Conservation (phyloP, 2,888 invertebrate genomes). For the Beris morrisii region DNA sequence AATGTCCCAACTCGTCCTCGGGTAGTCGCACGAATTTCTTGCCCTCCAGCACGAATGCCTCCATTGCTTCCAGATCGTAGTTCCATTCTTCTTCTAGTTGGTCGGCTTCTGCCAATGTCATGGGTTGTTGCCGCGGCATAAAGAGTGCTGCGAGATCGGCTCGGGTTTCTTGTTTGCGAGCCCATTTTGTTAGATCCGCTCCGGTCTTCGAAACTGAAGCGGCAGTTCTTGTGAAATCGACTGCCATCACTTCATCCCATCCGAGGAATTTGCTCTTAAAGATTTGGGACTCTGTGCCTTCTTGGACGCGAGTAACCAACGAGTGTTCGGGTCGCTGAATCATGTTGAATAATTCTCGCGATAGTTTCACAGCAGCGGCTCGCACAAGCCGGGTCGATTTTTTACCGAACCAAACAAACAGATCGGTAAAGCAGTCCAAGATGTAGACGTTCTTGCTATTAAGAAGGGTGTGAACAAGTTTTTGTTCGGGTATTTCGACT, state of each 20-base stretch:
- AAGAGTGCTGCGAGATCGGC: conserved; percentile 95
- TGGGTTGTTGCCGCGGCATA: conserved; percentile 88
- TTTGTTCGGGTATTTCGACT: conserved; percentile 75
- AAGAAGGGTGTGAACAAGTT: conserved; percentile 75
- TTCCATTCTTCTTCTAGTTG: conserved; percentile 96
- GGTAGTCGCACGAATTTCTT: conserved; percentile 96
- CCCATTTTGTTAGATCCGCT: conserved; percentile 92
- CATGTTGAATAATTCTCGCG: conserved; percentile 95
- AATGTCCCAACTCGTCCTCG: conserved; percentile 87
- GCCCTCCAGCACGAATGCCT: conserved; percentile 94
- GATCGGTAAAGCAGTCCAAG: conserved; percentile 89
- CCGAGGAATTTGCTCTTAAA: conserved; percentile 96
- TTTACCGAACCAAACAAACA: conserved; percentile 98
- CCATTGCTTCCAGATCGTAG: conserved; percentile 97
- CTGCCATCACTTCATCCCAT: conserved; percentile 99
- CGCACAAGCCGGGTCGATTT: conserved; percentile 94
- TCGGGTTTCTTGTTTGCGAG: conserved; percentile 83
- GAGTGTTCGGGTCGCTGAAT: conserved; percentile 86
- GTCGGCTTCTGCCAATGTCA: conserved; percentile 81
- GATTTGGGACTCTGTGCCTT: conserved; percentile 89
- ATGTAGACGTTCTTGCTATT: conserved; percentile 94
- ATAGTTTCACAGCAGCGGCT: conserved; percentile 95
- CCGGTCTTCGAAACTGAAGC: conserved; percentile 96
- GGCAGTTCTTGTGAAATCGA: conserved; percentile 97
- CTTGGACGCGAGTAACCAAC: conserved; percentile 84